These are phyloP conservation scores for Eueremaeus valkanovi DNA, from an alignment of 2,888 invertebrate species.

Conservation along the genomic window DNA sequence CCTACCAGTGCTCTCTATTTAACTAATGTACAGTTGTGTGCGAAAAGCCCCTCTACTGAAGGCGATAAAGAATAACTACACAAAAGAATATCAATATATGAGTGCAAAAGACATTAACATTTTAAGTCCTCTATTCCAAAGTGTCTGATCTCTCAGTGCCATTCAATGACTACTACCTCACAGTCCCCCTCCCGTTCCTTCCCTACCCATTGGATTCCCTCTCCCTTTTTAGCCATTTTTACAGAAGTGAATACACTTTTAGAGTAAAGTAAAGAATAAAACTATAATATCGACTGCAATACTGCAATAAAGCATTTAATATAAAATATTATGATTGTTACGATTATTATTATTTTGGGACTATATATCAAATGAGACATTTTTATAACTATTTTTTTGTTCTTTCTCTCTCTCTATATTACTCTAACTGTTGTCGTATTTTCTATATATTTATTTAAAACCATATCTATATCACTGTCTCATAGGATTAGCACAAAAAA, in stretches of 20 bases:
- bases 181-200: background rate
- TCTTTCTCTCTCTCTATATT: too few species aligned
- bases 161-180: background rate
- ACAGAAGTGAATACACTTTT: background rate
- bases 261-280: background rate
- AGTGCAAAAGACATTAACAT: constrained; percentile 1
- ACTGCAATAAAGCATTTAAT: constrained; percentile 14
- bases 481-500: background rate
- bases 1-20: background rate
- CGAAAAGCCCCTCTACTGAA: background rate
- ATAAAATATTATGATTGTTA: constrained; percentile 14
- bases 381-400: constrained; percentile 17
- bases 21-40: background rate
- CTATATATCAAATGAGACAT: background rate
- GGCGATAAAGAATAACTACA: constrained; percentile 6
- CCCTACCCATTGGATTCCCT: too few species aligned
- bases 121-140: background rate
- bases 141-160: background rate
- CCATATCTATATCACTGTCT: background rate
- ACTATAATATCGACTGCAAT: background rate
- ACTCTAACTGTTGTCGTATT: too few species aligned
- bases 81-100: constrained; percentile 17
- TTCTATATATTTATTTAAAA: background rate
- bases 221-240: background rate
- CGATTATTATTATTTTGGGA: constrained; percentile 24